Evolutionary conservation across 2,113 vertebrate species (phyloP).

Genomic region (Aramus guarauna): DNA sequence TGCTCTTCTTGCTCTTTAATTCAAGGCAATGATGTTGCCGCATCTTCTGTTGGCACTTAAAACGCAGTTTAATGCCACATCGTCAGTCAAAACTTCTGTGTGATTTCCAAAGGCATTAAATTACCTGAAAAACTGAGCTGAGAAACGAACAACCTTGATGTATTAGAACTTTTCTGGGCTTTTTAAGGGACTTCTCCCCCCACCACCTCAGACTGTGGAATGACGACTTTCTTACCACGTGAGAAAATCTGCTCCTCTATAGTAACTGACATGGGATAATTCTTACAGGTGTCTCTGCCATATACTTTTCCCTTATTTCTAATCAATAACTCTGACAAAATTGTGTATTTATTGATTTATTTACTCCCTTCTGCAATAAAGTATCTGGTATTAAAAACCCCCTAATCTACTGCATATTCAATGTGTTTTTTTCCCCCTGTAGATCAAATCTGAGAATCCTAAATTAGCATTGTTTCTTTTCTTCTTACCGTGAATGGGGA

Average conservation of each 20-base stretch:
- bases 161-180: background rate
- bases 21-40: slow-evolving; percentile 55
- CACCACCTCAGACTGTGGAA: background rate
- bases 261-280: background rate
- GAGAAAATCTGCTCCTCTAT: background rate
- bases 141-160: background rate
- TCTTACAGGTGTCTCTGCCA: background rate
- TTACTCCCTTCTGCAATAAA: background rate
- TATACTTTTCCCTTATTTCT: background rate
- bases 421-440: fast-evolving
- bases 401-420: background rate
- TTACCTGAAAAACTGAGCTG: slow-evolving; percentile 37
- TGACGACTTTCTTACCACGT: background rate
- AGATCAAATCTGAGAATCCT: background rate
- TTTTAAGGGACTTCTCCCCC: background rate
- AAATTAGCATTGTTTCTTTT: background rate
- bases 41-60: slow-evolving; percentile 46
- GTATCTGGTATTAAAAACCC: background rate
- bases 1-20: slow-evolving; percentile 48
- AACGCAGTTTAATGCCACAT: slow-evolving; percentile 27
- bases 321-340: background rate
- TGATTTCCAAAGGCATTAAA: slow-evolving; percentile 38
- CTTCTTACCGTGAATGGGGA: background rate
- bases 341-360: background rate
- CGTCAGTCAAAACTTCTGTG: background rate